Evolutionary conservation across 2,888 invertebrate genomes (phyloP).

Genomic region (Ectobius pallidus): DNA sequence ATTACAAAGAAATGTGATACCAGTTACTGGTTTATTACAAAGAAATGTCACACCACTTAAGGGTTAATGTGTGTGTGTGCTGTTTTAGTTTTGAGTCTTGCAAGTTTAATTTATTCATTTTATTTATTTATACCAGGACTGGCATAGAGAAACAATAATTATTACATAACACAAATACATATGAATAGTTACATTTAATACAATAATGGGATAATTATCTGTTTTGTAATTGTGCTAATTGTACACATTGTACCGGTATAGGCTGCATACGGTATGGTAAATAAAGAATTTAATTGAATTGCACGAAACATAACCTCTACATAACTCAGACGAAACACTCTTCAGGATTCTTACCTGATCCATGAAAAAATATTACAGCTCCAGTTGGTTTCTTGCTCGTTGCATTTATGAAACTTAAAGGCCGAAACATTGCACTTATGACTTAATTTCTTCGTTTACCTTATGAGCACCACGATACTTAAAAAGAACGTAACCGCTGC

Average conservation of each 20-base stretch:
- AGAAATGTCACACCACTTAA: too few species aligned
- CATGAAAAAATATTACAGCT: slow-evolving; percentile 71
- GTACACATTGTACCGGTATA: background rate
- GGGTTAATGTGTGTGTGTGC: too few species aligned
- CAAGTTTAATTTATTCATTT: too few species aligned
- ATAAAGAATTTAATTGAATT: background rate
- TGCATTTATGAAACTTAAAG: background rate
- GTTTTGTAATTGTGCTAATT: background rate
- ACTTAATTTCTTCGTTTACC: too few species aligned
- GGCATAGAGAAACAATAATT: too few species aligned
- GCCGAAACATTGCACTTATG: background rate
- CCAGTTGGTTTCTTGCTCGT: slow-evolving; percentile 57
- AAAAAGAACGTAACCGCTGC: too few species aligned
- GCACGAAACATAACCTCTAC: background rate
- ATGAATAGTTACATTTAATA: background rate
- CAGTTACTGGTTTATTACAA: too few species aligned
- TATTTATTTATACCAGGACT: too few species aligned
- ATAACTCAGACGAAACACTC: background rate
- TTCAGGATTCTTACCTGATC: slow-evolving; percentile 62
- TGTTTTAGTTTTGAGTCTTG: too few species aligned
- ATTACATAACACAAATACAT: too few species aligned
- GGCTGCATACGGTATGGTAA: background rate
- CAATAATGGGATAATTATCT: background rate
- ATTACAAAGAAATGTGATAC: too few species aligned
- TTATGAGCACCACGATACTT: too few species aligned